Conservation (phyloP, 2,888 invertebrate species). For the Resseliella maxima region DNA sequence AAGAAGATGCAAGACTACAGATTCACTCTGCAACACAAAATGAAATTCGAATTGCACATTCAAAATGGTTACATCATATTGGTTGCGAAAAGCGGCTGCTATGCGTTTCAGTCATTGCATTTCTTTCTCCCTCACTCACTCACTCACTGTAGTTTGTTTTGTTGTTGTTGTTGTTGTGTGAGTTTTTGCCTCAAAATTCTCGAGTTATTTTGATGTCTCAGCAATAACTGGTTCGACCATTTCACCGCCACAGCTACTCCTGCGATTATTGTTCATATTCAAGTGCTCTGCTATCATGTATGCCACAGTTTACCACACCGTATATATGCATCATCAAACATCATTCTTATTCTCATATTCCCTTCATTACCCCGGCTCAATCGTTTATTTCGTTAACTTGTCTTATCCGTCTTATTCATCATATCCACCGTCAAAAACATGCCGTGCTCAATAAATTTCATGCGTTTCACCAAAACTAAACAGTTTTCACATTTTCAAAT, state of each 20-base stretch:
- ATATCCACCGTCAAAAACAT: constrained; percentile 24
- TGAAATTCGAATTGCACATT: neutral
- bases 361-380: neutral
- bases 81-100: neutral
- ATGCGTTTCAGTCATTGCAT: neutral
- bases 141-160: neutral
- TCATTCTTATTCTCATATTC: neutral
- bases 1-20: neutral
- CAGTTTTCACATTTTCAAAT: neutral
- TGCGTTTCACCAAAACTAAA: neutral
- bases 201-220: neutral
- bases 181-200: neutral
- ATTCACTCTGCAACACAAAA: neutral
- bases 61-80: constrained; percentile 47
- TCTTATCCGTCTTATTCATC: constrained; percentile 51
- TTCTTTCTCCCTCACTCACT: neutral
- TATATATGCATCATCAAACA: neutral
- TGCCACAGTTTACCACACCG: neutral
- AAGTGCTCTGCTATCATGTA: constrained; percentile 9
- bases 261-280: neutral
- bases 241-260: neutral
- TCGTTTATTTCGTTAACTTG: constrained; percentile 46
- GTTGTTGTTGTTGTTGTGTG: neutral
- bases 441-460: constrained; percentile 48
- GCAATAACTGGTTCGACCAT: constrained; percentile 6